Percentiles rank a stretch among this genome's conserved stretches.
Conservation (phyloP, 2,797 vertebrate species). For the Aselliscus stoliczkanus region DNA sequence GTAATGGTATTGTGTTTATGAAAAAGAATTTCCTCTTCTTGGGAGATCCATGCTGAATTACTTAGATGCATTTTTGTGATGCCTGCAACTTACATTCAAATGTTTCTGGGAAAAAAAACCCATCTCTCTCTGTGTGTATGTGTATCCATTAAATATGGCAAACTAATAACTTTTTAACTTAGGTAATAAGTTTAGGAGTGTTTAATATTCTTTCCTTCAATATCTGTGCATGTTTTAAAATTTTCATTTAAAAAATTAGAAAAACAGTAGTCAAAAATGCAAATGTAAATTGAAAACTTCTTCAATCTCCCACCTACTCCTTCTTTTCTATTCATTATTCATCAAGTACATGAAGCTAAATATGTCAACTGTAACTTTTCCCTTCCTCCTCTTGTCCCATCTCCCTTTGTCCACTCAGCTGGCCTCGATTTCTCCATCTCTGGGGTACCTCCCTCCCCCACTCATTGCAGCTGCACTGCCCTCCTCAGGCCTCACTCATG, state of each 20-base stretch:
- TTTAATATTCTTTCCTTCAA: background rate
- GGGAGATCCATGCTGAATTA: background rate
- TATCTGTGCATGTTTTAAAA: background rate
- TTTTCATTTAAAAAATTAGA: background rate
- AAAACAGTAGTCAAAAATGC: background rate
- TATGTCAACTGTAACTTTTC: background rate
- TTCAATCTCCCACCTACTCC: background rate
- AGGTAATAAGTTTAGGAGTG: background rate
- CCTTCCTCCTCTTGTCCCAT: background rate
- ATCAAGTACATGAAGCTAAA: background rate
- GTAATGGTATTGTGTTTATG: background rate
- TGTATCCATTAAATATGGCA: background rate
- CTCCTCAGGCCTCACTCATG: background rate
- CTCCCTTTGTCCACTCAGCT: background rate
- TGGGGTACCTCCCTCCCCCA: background rate
- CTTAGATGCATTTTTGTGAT: background rate
- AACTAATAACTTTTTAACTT: background rate
- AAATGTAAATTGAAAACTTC: background rate
- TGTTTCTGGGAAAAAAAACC: background rate
- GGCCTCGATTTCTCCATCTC: background rate
- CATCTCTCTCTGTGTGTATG: background rate
- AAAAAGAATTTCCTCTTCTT: background rate
- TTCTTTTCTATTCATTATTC: background rate
- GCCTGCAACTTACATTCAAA: background rate
- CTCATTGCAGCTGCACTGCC: background rate